phyloP scores from a whole-genome alignment of 2,113 vertebrate genomes.

The Pomatorhinus ruficollis region DNA sequence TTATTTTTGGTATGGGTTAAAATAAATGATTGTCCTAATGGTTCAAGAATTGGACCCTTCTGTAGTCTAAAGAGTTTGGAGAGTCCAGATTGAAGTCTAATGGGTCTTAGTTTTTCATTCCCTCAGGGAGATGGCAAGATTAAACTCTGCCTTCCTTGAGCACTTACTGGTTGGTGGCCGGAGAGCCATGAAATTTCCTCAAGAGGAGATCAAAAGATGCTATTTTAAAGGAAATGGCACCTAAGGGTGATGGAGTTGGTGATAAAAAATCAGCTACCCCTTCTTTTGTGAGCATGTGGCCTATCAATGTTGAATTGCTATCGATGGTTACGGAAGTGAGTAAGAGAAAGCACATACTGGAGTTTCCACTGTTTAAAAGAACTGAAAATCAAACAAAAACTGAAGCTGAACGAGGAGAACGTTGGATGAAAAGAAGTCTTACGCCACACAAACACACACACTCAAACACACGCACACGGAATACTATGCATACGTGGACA shows the following conservation, averaged over 20 bases:
- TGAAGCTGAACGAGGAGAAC: constrained; percentile 64
- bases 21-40: constrained; percentile 37
- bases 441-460: constrained; percentile 27
- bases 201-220: constrained; percentile 12
- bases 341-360: constrained; percentile 67
- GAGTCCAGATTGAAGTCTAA: not conserved
- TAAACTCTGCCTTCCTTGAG: constrained; percentile 47
- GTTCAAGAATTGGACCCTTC: not conserved
- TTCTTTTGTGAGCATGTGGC: constrained; percentile 40
- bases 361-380: constrained; percentile 64
- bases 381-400: constrained; percentile 39
- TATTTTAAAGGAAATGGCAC: constrained; percentile 25
- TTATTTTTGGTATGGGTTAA: constrained; percentile 50
- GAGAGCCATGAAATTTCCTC: constrained; percentile 45
- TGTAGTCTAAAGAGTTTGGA: not conserved
- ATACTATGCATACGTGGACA: constrained; percentile 61
- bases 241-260: constrained; percentile 6
- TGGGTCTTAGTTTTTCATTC: not conserved
- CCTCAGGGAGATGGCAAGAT: constrained; percentile 43
- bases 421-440: constrained; percentile 54
- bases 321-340: constrained; percentile 36
- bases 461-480: constrained; percentile 46
- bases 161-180: constrained; percentile 44
- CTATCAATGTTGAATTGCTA: constrained; percentile 62
- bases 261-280: constrained; percentile 37